A percentile compares a stretch with the other conserved stretches of the same genome.
Conservation (phyloP, 2,113 vertebrate genomes). For the Platichthys flesus region DNA sequence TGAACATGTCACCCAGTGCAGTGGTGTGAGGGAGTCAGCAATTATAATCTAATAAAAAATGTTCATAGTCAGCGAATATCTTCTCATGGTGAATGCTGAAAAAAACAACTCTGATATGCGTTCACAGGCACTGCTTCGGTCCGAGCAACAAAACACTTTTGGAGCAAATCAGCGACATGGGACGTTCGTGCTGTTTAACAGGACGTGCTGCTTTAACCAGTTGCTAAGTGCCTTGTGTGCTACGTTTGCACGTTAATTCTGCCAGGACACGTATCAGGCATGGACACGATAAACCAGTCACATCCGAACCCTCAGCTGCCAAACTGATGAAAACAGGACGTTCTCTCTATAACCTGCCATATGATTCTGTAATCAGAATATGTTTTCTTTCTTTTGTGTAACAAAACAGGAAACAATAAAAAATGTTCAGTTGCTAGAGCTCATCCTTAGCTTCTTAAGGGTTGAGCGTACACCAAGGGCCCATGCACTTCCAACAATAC, state of each 20-base stretch:
- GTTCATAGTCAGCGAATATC: not conserved
- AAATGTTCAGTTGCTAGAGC: not conserved
- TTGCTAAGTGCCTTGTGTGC: not conserved
- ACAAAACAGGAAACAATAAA: not conserved
- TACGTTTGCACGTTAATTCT: slow-evolving; percentile 44
- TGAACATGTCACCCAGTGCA: not conserved
- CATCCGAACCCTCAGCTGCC: slow-evolving; percentile 17
- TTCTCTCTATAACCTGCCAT: not conserved
- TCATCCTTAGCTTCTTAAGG: not conserved
- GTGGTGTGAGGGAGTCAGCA: too few species aligned
- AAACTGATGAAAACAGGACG: slow-evolving; percentile 29
- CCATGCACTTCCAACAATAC: not conserved
- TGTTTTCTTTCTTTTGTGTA: not conserved
- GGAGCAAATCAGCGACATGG: not conserved
- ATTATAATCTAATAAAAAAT: not conserved
- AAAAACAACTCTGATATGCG: not conserved
- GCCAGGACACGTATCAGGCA: slow-evolving; percentile 29
- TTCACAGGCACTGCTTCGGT: not conserved
- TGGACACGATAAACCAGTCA: slow-evolving; percentile 42
- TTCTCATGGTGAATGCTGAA: not conserved
- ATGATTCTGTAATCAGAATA: not conserved
- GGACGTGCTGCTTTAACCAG: not conserved
- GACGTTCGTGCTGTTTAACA: not conserved
- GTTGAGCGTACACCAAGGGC: slow-evolving; percentile 12
- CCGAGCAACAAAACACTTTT: not conserved